These are phyloP conservation scores for Ophonus ardosiacus DNA, from an alignment of 2,888 invertebrate species.

Conservation along the genomic window DNA sequence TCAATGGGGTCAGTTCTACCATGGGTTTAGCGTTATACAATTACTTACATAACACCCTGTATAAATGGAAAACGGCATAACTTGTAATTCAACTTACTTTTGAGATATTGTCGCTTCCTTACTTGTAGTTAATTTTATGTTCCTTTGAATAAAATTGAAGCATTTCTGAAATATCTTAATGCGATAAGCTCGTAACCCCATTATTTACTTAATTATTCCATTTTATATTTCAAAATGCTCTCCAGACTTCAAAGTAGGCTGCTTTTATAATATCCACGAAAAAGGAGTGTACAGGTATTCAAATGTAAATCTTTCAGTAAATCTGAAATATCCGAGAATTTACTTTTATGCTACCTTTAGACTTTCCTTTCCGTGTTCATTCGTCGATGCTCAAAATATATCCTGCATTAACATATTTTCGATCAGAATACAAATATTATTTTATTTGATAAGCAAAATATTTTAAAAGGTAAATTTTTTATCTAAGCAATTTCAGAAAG, in stretches of 20 bases:
- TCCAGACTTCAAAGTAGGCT: slow-evolving; percentile 3
- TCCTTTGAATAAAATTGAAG: neutral
- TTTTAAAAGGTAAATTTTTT: neutral
- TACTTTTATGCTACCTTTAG: slow-evolving; percentile 15
- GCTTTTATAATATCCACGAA: slow-evolving; percentile 9
- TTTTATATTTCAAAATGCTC: slow-evolving; percentile 30
- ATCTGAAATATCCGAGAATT: slow-evolving; percentile 34
- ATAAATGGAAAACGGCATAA: no score
- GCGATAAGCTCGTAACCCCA: slow-evolving; percentile 11
- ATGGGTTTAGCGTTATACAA: no score
- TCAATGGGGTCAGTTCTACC: no score
- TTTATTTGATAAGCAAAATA: slow-evolving; percentile 1
- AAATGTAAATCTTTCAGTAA: slow-evolving; percentile 41
- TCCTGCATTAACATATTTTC: slow-evolving; percentile 43
- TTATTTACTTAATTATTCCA: slow-evolving; percentile 17
- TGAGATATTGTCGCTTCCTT: neutral
- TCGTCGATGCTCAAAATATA: slow-evolving; percentile 45
- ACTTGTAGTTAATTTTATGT: neutral
- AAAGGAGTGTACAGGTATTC: slow-evolving; percentile 29
- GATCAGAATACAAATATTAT: slow-evolving; percentile 41
- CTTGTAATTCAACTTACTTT: no score
- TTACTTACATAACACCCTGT: no score
- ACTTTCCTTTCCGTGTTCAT: slow-evolving; percentile 30
- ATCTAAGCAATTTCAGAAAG: neutral
- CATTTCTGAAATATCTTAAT: neutral